Evolutionary conservation across 2,888 invertebrate genomes (phyloP), one percentile per base, ranked within the genome.

Genomic region (Tortricodes alternella): DNA sequence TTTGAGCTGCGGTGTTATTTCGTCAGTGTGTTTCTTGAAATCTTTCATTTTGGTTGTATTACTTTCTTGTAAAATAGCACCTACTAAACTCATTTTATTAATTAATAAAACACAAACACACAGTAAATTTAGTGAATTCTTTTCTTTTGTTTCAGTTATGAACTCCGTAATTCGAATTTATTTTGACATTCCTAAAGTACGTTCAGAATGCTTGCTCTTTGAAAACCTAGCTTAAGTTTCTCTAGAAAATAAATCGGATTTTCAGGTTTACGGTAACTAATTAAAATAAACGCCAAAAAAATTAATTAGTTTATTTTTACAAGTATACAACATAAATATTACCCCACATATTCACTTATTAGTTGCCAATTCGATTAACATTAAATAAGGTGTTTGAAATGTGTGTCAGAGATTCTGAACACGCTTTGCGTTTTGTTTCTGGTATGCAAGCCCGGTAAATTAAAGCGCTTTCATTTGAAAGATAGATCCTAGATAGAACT

Each of bases 1-100:
- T 74, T 78, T 82, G 55, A 89, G 29, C 52, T 68, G 71, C 0
- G 80, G 75, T 13, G 80, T 51, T 13, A 89, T 58, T 59, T 76
- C 76, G 63, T 85, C 79, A 18, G 77, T 79, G 56, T 71, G 75
- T 65, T 82, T 83, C 60, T 82, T 83, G 9, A 78, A 63, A 5
- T 89, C 83, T 49, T 80, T 80, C 1, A 72, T 72, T 38, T 73
- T 78, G 7, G 72, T 76, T 71, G 83, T 85, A 32, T 83, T 76
- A 3, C 78, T 83, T 67, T 86, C 87, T 68, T 85, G 78, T 56
- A 85, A 61, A 55, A 83, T 79, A 37, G 81, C 83, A 79, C 78
- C 83, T 62, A 87, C 59, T 58, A 88, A 79, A 80, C 83, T 88
- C 90, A 90, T 89, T 59, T 50, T 74, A 8, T 27, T 5, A 18